Evolutionary conservation across 2,888 invertebrate species (phyloP), one percentile per base, ranked within the genome.

Genomic region (Ophion obscuratus): DNA sequence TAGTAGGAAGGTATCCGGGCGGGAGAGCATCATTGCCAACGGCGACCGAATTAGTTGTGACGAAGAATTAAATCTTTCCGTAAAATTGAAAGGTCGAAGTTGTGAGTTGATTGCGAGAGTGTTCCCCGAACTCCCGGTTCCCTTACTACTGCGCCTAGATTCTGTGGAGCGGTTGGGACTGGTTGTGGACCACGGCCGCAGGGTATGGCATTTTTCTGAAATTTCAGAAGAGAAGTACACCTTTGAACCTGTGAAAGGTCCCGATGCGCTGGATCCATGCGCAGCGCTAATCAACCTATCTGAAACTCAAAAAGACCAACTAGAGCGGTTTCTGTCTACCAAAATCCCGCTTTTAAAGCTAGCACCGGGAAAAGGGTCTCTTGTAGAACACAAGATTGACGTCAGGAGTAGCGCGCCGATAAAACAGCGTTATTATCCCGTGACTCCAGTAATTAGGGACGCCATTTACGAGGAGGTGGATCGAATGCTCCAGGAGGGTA

Each of bases 391-490:
- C 31, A 10, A 2, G 31, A 68, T 68, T 3, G 68, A 68, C n/a
- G 68, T 68, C 4, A 24, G 68, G 11, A 9, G 20, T 17, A 44
- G 20, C 14, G 4, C 47, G 9, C 68, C 68, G 0, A 68, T 68
- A 6, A 44, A 47, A 47, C 68, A 68, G 20, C 44, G 47, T 0
- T 47, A 68, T 14, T 47, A 47, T 47, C 68, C 47, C 24, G 47
- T 68, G 2, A 44, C 68, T 1, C 68, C 68, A 1, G 14, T 68
- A 7, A 20, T 68, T 17, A 44, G 20, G 1, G 24, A 68, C 1
- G 68, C 68, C 2, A 68, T 68, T 9, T 44, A 68, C 20, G 10
- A 68, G 20, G 68, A 68, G 24, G 68, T 47, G 0, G 44, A 68
- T 20, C 44, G 68, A 1, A 68, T 68, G 68, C 14, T 47, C 7